Evolutionary conservation across 2,113 vertebrate genomes (phyloP).

Genomic region (Anhinga rufa): DNA sequence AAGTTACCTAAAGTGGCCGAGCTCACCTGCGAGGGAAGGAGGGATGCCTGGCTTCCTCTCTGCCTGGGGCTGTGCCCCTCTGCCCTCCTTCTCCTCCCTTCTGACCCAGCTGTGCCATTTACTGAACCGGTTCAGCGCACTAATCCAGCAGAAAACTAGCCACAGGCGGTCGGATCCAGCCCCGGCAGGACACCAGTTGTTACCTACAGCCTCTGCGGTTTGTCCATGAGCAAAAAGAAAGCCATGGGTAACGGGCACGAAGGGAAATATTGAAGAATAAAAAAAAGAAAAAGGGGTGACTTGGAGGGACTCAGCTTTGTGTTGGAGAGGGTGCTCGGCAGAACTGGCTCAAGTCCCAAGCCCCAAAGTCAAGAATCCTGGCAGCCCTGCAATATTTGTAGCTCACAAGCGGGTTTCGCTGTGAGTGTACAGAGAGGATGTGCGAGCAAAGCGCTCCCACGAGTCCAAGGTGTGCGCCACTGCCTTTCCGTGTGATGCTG

Average conservation of each 20-base stretch:
- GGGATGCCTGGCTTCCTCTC: neutral
- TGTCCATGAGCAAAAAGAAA: neutral
- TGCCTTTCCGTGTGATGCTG: neutral
- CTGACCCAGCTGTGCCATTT: neutral
- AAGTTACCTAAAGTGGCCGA: neutral
- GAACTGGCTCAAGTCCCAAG: neutral
- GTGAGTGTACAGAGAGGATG: accelerated
- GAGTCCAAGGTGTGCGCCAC: neutral
- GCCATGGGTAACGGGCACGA: neutral
- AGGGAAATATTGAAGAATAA: neutral
- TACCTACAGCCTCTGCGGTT: neutral
- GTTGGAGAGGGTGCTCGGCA: neutral
- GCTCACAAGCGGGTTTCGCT: neutral
- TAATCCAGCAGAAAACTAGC: neutral
- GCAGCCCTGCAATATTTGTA: neutral
- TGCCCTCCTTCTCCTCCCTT: neutral
- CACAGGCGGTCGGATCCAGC: neutral
- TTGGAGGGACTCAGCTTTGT: neutral
- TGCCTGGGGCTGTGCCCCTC: neutral
- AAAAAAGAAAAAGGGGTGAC: neutral
- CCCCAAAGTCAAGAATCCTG: neutral
- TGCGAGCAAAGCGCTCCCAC: accelerated
- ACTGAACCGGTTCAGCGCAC: neutral
- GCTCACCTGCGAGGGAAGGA: neutral
- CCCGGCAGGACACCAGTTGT: neutral